Evolutionary conservation across 2,113 vertebrate species (phyloP), one percentile per base, ranked within the genome.

Genomic region (Halcyon malimbica): DNA sequence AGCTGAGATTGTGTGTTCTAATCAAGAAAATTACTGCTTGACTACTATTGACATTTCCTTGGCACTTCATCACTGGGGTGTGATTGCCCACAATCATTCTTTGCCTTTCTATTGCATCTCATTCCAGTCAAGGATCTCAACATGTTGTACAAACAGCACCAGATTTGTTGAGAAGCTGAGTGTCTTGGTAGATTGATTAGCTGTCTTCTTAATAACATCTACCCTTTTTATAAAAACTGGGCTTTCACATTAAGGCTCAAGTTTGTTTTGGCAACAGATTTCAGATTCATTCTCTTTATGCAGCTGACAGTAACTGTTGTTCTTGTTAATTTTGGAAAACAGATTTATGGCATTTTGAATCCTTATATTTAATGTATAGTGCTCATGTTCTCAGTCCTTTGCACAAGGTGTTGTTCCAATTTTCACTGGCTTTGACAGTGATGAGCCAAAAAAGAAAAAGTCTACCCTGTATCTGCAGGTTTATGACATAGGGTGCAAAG

Each of bases 111-210:
- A 3, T 53, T 68, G 64, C 73, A 89, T 84, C 69, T 95, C 78
- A 37, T 92, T 82, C 53, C 53, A 89, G 76, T 77, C 63, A 63
- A 77, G 67, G 69, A 79, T 93, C 89, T 93, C 77, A 82, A 33
- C 31, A 9, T 1, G 3, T 81, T 81, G 82, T 87, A 84, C 69
- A 78, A 81, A 84, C 2, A 13, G 50, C 69, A 83, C 29, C 90
- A 89, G 67, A 73, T 65, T 62, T 42, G 2, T 46, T 76, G 89
- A 84, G 90, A 89, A 89, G 65, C 81, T 78, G 80, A 76, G 44
- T n/a, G 73, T 87, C 11, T 89, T 59, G 8, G 62, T 79, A 82
- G 96, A 95, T 87, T 96, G 92, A 96, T 96, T 91, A 96, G 62
- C 94, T 94, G 89, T 89, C 90, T 60, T 54, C 86, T 84, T 94